Percentiles rank a stretch among this genome's conserved stretches.
These are phyloP conservation scores for Vannuccia rotundouncinata DNA, from an alignment of 2,888 invertebrate genomes.

Conservation along the genomic window DNA sequence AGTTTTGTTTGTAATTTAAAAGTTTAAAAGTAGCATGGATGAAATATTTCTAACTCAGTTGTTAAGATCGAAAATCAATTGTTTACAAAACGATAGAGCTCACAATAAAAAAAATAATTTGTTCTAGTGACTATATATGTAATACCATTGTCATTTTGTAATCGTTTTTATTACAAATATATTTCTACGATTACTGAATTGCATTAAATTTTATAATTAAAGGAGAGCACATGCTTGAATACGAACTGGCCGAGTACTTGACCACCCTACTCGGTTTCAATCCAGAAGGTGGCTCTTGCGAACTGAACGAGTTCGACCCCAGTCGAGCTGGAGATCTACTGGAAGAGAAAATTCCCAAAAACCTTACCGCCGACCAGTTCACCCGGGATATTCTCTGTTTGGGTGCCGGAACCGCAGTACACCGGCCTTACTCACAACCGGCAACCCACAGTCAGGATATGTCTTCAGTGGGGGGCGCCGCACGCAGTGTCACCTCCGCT, in stretches of 20 bases:
- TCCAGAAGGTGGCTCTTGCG: slow-evolving; percentile 53
- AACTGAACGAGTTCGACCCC: slow-evolving; percentile 49
- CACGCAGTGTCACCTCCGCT: not conserved
- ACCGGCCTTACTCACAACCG: not conserved
- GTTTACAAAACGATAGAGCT: no score
- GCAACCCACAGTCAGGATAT: not conserved
- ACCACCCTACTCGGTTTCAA: slow-evolving; percentile 53
- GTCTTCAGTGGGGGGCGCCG: not conserved
- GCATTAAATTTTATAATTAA: slow-evolving; percentile 31
- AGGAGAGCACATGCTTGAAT: slow-evolving; percentile 57
- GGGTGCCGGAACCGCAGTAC: not conserved
- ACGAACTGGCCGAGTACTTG: slow-evolving; percentile 55
- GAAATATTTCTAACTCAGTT: no score
- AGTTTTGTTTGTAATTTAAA: no score
- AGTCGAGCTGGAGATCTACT: slow-evolving; percentile 48
- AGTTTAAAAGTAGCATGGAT: no score
- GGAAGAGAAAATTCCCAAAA: slow-evolving; percentile 50
- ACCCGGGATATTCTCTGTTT: slow-evolving; percentile 53
- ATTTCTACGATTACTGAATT: not conserved
- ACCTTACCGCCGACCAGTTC: slow-evolving; percentile 52
- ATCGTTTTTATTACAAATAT: not conserved
- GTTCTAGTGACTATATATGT: no score
- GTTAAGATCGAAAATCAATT: no score
- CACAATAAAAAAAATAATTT: no score
- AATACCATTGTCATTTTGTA: not conserved